Base-by-base conservation (phyloP, 2,888 invertebrate species). In the Spodoptera exigua region DNA sequence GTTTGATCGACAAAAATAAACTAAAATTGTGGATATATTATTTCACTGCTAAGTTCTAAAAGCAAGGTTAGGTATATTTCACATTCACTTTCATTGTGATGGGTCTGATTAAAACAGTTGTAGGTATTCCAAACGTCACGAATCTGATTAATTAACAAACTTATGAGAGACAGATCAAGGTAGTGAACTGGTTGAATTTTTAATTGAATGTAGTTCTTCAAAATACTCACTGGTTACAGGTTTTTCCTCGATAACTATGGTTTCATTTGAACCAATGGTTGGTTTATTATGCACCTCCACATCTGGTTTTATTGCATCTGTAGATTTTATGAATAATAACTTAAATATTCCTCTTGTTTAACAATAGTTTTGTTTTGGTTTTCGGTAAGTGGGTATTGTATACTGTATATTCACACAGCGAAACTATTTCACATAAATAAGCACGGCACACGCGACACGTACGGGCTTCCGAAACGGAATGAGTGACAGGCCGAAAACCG, bases 201-300 rank as follows among this genome's bases (percentile, higher is more conserved):
- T 84, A 85, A 82, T 78, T 74, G 80, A 80, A 83, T 66, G 74
- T 81, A 78, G 72, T 60, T 82, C 78, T 78, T 80, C 81, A 84
- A 81, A 86, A 91, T 94, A 94, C 94, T 94, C 90, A 93, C 94
- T 90, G 88, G 85, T 87, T 82, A 87, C 86, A 87, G 89, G 85
- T 82, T 88, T 92, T 87, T 89, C 91, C 87, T 89, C 84, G 82
- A 83, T 83, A 83, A 90, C 81, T 85, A 85, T 84, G 85, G 88
- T 86, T 88, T 89, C 86, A 83, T 90, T 89, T 85, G 86, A 86
- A 89, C 79, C 86, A 84, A 88, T 84, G 85, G 84, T 86, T 75
- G 89, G 78, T 88, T 89, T 92, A 86, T 76, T 66, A 73, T 87
- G 86, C 92, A 93, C 91, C 88, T 88, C 93, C 89, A 85, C 92